A percentile compares a stretch with the other conserved stretches of the same genome.
Evolutionary conservation across 2,888 invertebrate genomes (phyloP).

Genomic region (Pinctada fucata): DNA sequence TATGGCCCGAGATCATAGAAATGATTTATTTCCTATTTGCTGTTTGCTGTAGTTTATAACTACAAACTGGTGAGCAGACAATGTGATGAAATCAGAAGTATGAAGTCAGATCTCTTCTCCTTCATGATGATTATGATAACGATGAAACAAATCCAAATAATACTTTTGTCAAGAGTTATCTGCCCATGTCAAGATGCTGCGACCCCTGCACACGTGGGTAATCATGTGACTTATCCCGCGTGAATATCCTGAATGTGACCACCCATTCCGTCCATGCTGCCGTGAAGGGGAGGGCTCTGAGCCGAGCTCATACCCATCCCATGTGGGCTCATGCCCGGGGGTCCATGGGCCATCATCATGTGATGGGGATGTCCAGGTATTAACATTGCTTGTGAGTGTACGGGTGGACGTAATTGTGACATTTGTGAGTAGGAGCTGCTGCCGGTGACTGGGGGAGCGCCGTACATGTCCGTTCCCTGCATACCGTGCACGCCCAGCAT

Average conservation of each 20-base stretch:
- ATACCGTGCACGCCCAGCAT: slow-evolving; percentile 67
- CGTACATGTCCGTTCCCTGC: slow-evolving; percentile 74
- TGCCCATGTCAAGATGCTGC: background rate
- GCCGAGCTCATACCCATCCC: slow-evolving; percentile 75
- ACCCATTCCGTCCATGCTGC: slow-evolving; percentile 74
- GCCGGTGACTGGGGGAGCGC: slow-evolving; percentile 67
- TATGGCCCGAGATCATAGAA: slow-evolving; percentile 11
- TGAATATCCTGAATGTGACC: slow-evolving; percentile 76
- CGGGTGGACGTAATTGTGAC: slow-evolving; percentile 77
- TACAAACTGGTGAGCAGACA: slow-evolving; percentile 9
- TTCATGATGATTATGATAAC: background rate
- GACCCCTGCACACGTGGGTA: background rate
- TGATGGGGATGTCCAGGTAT: slow-evolving; percentile 78
- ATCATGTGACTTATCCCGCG: slow-evolving; percentile 60
- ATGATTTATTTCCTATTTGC: background rate
- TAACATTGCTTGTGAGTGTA: slow-evolving; percentile 78
- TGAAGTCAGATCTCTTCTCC: slow-evolving; percentile 13
- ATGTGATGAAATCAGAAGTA: background rate
- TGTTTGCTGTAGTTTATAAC: slow-evolving; percentile 21
- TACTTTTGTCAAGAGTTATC: slow-evolving; percentile 6
- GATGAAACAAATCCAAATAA: slow-evolving; percentile 1
- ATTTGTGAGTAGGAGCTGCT: slow-evolving; percentile 76
- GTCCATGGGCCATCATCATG: slow-evolving; percentile 78
- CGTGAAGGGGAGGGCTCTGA: slow-evolving; percentile 77
- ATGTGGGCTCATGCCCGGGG: slow-evolving; percentile 76